These are phyloP conservation scores for Euborellia annulipes DNA, from an alignment of 1,140 invertebrate species.

Conservation along the genomic window DNA sequence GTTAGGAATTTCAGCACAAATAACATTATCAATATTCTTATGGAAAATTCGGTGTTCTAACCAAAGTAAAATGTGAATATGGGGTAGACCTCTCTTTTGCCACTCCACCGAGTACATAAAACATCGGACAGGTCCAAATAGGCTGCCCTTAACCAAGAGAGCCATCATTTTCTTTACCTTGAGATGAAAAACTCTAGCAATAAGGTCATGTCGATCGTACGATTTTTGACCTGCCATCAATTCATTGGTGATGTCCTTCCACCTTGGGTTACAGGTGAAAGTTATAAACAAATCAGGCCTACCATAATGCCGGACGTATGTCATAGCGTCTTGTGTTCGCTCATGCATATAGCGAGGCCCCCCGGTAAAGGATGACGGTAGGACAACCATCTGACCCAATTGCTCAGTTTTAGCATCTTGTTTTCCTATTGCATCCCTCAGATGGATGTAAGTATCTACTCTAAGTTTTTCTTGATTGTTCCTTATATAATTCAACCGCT, in stretches of 20 bases:
- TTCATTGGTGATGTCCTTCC: slow-evolving; percentile 21
- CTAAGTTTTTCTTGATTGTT: slow-evolving; percentile 19
- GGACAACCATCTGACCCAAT: not conserved
- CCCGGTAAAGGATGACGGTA: slow-evolving; percentile 1
- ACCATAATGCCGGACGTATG: slow-evolving; percentile 2
- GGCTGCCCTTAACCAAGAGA: slow-evolving; percentile 3
- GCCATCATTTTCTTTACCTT: slow-evolving; percentile 12
- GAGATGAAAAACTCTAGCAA: slow-evolving; percentile 15
- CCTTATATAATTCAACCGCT: no score
- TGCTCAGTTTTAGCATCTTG: not conserved
- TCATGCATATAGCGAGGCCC: slow-evolving; percentile 6
- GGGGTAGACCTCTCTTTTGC: slow-evolving; percentile 23
- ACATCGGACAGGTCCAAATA: not conserved
- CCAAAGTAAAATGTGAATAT: slow-evolving; percentile 33
- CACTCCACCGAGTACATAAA: slow-evolving; percentile 6
- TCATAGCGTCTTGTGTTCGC: slow-evolving; percentile 2
- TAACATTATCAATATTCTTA: slow-evolving; percentile 29
- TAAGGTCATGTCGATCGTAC: slow-evolving; percentile 10
- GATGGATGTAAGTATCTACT: slow-evolving; percentile 19
- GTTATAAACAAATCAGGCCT: slow-evolving; percentile 27
- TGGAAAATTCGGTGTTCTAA: slow-evolving; percentile 24
- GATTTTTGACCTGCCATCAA: slow-evolving; percentile 19
- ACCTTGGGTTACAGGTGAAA: slow-evolving; percentile 31
- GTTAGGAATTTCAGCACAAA: slow-evolving; percentile 37
- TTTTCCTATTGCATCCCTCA: slow-evolving; percentile 15